These are phyloP conservation scores for Bufotes viridis DNA, from an alignment of 2,797 vertebrate species.

Conservation along the genomic window DNA sequence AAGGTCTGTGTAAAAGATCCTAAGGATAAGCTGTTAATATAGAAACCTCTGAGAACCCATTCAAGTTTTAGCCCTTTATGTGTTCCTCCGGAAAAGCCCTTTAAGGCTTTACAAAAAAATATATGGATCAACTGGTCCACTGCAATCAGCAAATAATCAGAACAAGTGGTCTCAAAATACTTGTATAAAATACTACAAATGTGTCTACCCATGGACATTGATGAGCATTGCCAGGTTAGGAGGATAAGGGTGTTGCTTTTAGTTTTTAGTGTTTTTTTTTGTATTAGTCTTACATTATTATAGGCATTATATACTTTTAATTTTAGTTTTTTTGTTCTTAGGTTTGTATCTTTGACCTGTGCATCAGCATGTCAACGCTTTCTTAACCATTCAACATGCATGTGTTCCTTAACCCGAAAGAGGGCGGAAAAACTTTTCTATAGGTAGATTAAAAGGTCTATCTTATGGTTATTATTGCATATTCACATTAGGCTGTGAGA, in stretches of 20 bases:
- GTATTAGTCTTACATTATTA: background rate
- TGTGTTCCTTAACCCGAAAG: slow-evolving; percentile 81
- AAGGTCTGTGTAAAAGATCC: too few species aligned
- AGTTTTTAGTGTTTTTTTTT: background rate
- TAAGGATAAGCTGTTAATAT: too few species aligned
- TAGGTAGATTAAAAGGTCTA: slow-evolving; percentile 40
- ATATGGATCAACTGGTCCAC: too few species aligned
- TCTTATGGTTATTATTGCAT: slow-evolving; percentile 50
- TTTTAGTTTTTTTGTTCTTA: background rate
- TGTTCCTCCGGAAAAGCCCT: too few species aligned
- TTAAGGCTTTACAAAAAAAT: too few species aligned
- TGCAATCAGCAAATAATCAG: too few species aligned
- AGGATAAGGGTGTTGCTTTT: background rate
- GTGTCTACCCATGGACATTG: too few species aligned
- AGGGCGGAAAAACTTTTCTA: slow-evolving; percentile 72
- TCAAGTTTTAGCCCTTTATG: too few species aligned
- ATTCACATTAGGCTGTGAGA: slow-evolving; percentile 73
- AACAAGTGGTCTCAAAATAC: background rate
- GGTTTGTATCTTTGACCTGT: slow-evolving; percentile 67
- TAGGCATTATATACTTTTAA: background rate
- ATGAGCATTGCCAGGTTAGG: background rate
- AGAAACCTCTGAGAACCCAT: too few species aligned
- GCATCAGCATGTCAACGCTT: slow-evolving; percentile 85
- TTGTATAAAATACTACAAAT: background rate
- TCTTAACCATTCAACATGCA: slow-evolving; percentile 81